These are phyloP conservation scores for Aphelinus atriplicis DNA, from an alignment of 1,140 invertebrate species.

Conservation along the genomic window DNA sequence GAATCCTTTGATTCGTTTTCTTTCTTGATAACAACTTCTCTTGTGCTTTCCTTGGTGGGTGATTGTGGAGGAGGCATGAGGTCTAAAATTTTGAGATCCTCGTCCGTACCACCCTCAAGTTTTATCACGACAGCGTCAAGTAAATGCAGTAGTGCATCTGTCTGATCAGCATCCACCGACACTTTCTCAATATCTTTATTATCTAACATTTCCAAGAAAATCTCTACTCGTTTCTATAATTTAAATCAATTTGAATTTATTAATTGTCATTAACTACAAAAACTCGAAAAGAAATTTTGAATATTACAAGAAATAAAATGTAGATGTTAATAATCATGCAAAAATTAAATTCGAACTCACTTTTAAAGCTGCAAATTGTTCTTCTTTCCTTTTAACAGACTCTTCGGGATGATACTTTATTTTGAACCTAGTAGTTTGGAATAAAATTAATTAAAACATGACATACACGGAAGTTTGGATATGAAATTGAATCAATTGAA, in stretches of 20 bases:
- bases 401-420: constrained; percentile 99
- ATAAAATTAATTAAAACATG: constrained; percentile 46
- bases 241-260: too few species aligned
- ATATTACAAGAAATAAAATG: too few species aligned
- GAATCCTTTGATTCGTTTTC: constrained; percentile 61
- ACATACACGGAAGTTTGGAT: too few species aligned
- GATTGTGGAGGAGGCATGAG: constrained; percentile 64
- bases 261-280: too few species aligned
- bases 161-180: constrained; percentile 87
- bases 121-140: constrained; percentile 97
- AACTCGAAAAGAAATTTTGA: too few species aligned
- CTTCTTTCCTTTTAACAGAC: constrained; percentile 88
- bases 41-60: constrained; percentile 50
- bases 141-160: constrained; percentile 86
- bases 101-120: constrained; percentile 95
- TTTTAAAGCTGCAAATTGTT: constrained; percentile 84
- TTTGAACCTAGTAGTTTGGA: constrained; percentile 85
- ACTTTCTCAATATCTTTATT: constrained; percentile 79
- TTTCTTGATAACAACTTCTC: constrained; percentile 53
- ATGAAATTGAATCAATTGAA: too few species aligned
- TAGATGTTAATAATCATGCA: too few species aligned
- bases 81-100: constrained; percentile 88
- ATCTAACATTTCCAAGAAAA: constrained; percentile 89
- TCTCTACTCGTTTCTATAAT: constrained; percentile 83
- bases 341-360: constrained; percentile 63